Conservation (phyloP, 2,113 vertebrate genomes). For the Semnornis frantzii region DNA sequence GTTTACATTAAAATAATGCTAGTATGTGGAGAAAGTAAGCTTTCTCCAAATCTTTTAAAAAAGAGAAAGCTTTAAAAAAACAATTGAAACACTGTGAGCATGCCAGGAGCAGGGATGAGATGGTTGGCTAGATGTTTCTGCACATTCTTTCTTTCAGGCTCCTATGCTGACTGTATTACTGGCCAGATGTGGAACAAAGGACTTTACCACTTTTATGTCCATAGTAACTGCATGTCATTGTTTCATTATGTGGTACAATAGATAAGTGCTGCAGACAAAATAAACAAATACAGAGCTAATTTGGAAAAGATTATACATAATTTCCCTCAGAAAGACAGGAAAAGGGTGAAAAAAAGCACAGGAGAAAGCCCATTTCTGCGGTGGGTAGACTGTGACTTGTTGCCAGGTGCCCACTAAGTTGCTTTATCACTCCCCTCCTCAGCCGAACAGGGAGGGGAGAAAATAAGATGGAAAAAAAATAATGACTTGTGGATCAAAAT, state of each 20-base stretch:
- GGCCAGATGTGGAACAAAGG: background rate
- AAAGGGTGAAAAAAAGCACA: background rate
- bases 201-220: background rate
- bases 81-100: background rate
- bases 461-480: background rate
- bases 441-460: background rate
- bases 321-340: background rate
- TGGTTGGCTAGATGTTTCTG: background rate
- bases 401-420: background rate
- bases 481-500: background rate
- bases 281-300: background rate
- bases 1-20: background rate
- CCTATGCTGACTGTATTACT: background rate
- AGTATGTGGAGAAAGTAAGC: background rate
- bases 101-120: constrained; percentile 9
- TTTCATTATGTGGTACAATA: background rate
- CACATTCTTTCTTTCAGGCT: background rate
- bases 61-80: background rate
- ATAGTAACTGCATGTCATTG: background rate
- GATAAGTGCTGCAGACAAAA: background rate
- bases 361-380: background rate
- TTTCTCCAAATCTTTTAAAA: background rate
- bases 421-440: background rate
- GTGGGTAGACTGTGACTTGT: background rate
- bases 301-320: background rate